phyloP scores from a whole-genome alignment of 1,140 invertebrate genomes.

The Micrasema longulum region DNA sequence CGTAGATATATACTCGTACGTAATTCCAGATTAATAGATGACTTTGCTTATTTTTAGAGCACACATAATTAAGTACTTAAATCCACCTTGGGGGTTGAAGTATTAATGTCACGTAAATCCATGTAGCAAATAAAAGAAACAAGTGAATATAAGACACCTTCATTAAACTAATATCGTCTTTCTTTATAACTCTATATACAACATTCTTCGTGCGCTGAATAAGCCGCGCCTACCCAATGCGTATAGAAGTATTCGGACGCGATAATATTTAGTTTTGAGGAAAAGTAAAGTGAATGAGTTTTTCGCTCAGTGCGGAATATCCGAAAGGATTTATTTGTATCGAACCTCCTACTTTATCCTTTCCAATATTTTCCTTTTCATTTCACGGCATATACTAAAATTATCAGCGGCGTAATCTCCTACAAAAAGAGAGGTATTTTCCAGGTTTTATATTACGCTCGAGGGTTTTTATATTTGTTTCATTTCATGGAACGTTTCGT shows the following conservation, averaged over 20 bases:
- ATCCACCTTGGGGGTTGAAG: too few species aligned
- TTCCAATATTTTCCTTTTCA: constrained; percentile 21
- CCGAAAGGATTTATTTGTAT: constrained; percentile 2
- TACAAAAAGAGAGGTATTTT: background rate
- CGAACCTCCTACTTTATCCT: constrained; percentile 6
- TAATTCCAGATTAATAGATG: too few species aligned
- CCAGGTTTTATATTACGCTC: background rate
- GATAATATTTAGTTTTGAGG: constrained; percentile 13
- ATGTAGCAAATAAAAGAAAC: background rate
- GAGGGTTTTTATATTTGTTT: constrained; percentile 16
- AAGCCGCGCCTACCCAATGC: background rate
- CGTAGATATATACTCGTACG: too few species aligned
- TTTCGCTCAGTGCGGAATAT: background rate
- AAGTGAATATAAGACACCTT: background rate
- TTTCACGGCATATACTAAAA: background rate
- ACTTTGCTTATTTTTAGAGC: too few species aligned
- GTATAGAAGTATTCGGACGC: background rate
- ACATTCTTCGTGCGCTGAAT: background rate
- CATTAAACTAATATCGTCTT: background rate
- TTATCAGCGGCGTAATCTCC: constrained; percentile 22
- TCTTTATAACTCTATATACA: background rate
- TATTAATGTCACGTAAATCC: constrained; percentile 1
- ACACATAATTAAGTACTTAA: too few species aligned
- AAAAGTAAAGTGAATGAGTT: constrained; percentile 18
- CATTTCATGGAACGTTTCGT: background rate